Conservation (phyloP, 2,888 invertebrate species). For the Imbricaverruca yamaguchii region DNA sequence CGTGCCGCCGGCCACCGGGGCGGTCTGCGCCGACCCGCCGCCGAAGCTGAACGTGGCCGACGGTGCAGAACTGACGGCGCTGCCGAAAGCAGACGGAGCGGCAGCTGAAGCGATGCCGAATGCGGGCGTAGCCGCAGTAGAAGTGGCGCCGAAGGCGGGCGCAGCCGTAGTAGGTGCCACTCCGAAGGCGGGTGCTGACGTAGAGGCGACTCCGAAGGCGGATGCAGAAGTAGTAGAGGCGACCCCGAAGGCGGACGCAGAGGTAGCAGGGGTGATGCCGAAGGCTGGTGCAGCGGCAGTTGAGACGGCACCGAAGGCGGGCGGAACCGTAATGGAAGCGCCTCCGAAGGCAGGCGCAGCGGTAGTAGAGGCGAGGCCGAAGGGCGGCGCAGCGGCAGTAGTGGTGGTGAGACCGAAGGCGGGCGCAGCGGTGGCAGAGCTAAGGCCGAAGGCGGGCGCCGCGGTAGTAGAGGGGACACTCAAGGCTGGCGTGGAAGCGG, state of each 20-base stretch:
- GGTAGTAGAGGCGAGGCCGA: not conserved
- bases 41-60: too few species aligned
- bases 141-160: not conserved
- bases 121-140: not conserved
- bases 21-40: constrained; percentile 49
- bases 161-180: not conserved
- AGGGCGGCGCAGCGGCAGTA: not conserved
- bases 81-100: constrained; percentile 39
- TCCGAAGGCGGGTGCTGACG: not conserved
- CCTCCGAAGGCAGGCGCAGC: not conserved
- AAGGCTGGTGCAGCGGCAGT: not conserved
- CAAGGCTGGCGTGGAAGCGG: not conserved
- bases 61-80: constrained; percentile 54
- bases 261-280: not conserved
- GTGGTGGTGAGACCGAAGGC: not conserved
- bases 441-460: too few species aligned
- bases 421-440: too few species aligned
- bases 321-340: not conserved
- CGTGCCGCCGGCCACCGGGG: constrained; percentile 60
- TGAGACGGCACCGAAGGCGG: not conserved
- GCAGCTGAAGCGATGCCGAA: not conserved
- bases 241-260: not conserved
- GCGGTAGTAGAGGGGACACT: too few species aligned
- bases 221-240: not conserved
- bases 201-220: not conserved